phyloP scores from a whole-genome alignment of 2,797 vertebrate genomes.

The Tenualosa ilisha region DNA sequence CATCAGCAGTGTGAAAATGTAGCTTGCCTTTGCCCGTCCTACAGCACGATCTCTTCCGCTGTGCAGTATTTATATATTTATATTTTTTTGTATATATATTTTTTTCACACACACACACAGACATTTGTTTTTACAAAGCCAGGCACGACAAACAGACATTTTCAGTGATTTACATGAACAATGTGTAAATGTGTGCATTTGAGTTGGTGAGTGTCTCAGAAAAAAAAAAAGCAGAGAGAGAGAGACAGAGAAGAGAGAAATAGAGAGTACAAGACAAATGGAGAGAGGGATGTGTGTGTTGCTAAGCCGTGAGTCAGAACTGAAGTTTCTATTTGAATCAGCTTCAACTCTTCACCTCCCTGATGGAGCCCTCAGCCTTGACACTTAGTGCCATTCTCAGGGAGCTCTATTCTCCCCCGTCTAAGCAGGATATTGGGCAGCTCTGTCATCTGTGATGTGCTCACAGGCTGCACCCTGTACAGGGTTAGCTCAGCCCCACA shows the following conservation, averaged over 20 bases:
- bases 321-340: conserved; percentile 55
- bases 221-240: background rate
- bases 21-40: background rate
- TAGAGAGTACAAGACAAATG: background rate
- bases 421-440: conserved; percentile 47
- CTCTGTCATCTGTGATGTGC: conserved; percentile 30
- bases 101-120: background rate
- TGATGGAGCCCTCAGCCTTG: conserved; percentile 51
- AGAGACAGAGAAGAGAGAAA: background rate
- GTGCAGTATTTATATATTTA: background rate
- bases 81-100: background rate
- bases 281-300: background rate
- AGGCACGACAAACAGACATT: background rate
- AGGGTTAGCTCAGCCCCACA: background rate
- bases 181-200: background rate
- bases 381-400: conserved; percentile 38
- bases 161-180: background rate
- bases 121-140: background rate
- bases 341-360: conserved; percentile 50
- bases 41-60: background rate
- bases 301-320: conserved; percentile 47
- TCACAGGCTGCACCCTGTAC: background rate
- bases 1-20: conserved; percentile 31
- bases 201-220: background rate
- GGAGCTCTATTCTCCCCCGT: conserved; percentile 43